Conservation (phyloP, 2,113 vertebrate genomes). For the Atrichornis clamosus region DNA sequence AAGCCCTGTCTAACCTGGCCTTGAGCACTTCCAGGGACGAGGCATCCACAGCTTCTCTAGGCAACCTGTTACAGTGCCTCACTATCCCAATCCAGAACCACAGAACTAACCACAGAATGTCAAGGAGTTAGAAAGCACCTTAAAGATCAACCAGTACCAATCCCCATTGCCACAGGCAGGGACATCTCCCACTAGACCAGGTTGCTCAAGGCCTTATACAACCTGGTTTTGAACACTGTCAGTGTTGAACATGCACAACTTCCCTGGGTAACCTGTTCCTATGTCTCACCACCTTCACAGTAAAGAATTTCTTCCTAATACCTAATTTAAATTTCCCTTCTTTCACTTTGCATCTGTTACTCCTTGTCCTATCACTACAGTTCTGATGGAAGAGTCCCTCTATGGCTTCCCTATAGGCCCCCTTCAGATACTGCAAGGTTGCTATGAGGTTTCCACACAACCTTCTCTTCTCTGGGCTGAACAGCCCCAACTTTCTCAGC, state of each 20-base stretch:
- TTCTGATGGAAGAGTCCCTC: neutral
- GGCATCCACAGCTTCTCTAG: neutral
- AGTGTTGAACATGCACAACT: neutral
- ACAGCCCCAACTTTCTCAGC: neutral
- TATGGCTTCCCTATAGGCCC: neutral
- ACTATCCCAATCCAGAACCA: neutral
- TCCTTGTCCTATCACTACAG: neutral
- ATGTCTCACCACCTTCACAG: neutral
- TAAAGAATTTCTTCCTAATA: neutral
- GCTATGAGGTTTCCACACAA: neutral
- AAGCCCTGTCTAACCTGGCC: neutral
- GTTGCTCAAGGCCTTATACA: neutral
- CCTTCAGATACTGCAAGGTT: neutral
- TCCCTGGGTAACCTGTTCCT: neutral
- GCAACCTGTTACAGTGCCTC: neutral
- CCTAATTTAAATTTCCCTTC: neutral
- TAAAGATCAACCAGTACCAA: neutral
- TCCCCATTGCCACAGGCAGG: accelerated
- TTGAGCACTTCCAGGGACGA: neutral
- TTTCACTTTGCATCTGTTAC: neutral
- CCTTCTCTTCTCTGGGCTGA: neutral
- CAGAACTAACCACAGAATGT: neutral
- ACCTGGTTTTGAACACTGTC: neutral
- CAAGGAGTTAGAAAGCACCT: neutral
- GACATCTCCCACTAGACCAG: neutral